Percentiles rank a stretch among this genome's conserved stretches.
phyloP scores from a whole-genome alignment of 1,140 invertebrate species.

The Formica exsecta region DNA sequence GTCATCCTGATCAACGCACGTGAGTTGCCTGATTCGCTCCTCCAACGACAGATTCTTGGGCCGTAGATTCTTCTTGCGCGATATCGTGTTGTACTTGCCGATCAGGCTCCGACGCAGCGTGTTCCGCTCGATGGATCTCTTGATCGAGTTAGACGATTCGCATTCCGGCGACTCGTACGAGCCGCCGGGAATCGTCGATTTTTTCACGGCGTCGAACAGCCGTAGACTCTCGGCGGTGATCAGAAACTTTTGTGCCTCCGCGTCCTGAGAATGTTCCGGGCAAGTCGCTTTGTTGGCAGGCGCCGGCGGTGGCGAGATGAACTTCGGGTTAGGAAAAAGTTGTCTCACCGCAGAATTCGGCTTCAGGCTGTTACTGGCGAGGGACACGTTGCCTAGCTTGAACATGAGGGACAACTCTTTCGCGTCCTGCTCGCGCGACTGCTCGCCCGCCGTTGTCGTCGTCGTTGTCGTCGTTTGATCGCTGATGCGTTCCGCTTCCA shows the following conservation, averaged over 20 bases:
- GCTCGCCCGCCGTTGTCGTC: not conserved
- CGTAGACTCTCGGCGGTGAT: slow-evolving; percentile 89
- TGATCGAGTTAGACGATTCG: slow-evolving; percentile 87
- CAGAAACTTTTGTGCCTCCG: slow-evolving; percentile 86
- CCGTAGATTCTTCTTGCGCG: slow-evolving; percentile 84
- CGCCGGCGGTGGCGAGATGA: slow-evolving; percentile 88
- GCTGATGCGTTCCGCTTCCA: slow-evolving; percentile 34
- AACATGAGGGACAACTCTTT: slow-evolving; percentile 88
- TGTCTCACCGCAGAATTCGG: slow-evolving; percentile 92
- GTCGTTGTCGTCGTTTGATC: slow-evolving; percentile 12
- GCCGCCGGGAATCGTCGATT: slow-evolving; percentile 84
- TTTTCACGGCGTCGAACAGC: slow-evolving; percentile 89
- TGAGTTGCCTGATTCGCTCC: slow-evolving; percentile 93
- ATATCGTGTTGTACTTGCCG: slow-evolving; percentile 86
- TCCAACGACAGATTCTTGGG: slow-evolving; percentile 89
- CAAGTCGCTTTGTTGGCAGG: slow-evolving; percentile 79
- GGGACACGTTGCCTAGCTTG: slow-evolving; percentile 87
- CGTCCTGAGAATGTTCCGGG: slow-evolving; percentile 72
- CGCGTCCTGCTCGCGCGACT: slow-evolving; percentile 43
- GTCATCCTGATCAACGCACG: slow-evolving; percentile 92
- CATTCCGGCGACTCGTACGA: slow-evolving; percentile 85
- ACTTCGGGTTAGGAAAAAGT: slow-evolving; percentile 89
- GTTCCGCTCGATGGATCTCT: slow-evolving; percentile 91
- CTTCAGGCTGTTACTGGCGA: slow-evolving; percentile 88
- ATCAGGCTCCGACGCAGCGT: slow-evolving; percentile 90